Evolutionary conservation across 1,140 invertebrate species (phyloP), one percentile per base, ranked within the genome.

Genomic region (Dendroctonus valens): DNA sequence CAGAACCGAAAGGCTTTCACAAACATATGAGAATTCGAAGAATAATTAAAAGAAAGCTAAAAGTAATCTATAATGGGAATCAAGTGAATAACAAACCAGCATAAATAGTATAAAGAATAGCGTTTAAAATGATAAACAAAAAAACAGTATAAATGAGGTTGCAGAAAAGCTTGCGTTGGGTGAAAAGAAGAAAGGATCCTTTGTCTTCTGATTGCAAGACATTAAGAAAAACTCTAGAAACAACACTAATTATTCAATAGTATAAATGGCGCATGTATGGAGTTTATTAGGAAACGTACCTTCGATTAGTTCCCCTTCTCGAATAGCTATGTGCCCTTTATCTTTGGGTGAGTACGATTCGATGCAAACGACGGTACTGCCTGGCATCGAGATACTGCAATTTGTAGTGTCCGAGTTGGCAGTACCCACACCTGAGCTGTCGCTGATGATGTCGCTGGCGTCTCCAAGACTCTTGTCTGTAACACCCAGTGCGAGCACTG

Each of bases 231-330:
- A n/a, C n/a, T n/a, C n/a, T n/a, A n/a, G n/a, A n/a, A n/a, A n/a
- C n/a, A n/a, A n/a, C n/a, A n/a, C n/a, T n/a, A n/a, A n/a, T n/a
- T n/a, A n/a, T n/a, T n/a, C n/a, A n/a, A n/a, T n/a, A n/a, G n/a
- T n/a, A n/a, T n/a, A n/a, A n/a, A n/a, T n/a, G n/a, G n/a, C n/a
- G 5, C 46, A 15, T 52, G 12, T 52, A 52, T 14, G 12, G 50
- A 26, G 6, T 41, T 41, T 41, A 40, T 37, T 57, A 42, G 4
- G 48, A 2, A 41, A 51, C 76, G 77, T 83, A 94, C 93, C 91
- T 90, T 96, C 92, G 59, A 97, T 86, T 68, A 96, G 90, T 76
- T 97, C 94, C 49, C 94, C 94, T 74, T 91, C 89, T 72, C 85
- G 87, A 66, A 97, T 87, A 46, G 85, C 82, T 40, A 97, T 81